Evolutionary conservation across 2,113 vertebrate species (phyloP).

Genomic region (Rhombomys opimus): DNA sequence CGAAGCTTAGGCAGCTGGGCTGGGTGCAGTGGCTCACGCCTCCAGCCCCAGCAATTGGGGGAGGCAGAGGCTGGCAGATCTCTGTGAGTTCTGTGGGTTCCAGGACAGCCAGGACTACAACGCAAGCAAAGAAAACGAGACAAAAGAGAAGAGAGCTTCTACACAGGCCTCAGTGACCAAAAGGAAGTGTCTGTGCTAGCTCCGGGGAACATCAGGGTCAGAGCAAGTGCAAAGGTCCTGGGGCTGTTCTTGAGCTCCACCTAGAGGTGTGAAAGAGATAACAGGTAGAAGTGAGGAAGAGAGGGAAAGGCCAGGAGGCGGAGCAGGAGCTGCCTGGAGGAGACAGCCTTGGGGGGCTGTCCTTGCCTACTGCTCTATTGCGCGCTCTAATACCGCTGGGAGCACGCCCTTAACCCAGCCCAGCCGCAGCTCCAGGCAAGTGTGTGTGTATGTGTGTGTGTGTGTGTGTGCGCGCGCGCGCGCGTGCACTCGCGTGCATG

Average conservation of each 20-base stretch:
- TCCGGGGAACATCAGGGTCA: too few species aligned
- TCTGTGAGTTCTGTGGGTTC: neutral
- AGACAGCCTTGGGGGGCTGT: neutral
- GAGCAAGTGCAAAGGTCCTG: neutral
- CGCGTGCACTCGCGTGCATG: fast-evolving
- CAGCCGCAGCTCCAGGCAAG: conserved; percentile 47
- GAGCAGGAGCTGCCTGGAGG: neutral
- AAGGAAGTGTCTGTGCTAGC: neutral
- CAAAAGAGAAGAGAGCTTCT: neutral
- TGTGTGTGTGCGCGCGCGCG: neutral
- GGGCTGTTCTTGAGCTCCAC: neutral
- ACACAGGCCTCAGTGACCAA: neutral
- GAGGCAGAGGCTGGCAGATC: neutral
- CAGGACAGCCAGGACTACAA: neutral
- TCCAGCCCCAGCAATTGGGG: neutral
- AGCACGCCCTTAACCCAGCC: neutral
- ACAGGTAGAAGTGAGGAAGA: too few species aligned
- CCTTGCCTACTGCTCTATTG: too few species aligned
- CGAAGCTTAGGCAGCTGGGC: conserved; percentile 2
- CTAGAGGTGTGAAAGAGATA: neutral
- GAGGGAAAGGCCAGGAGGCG: neutral
- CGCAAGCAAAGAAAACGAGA: neutral
- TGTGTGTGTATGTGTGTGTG: conserved; percentile 37
- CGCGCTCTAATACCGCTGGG: neutral
- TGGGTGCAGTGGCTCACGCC: neutral